Evolutionary conservation across 2,797 vertebrate genomes (phyloP), one percentile per base, ranked within the genome.

Genomic region (Tapera naevia): DNA sequence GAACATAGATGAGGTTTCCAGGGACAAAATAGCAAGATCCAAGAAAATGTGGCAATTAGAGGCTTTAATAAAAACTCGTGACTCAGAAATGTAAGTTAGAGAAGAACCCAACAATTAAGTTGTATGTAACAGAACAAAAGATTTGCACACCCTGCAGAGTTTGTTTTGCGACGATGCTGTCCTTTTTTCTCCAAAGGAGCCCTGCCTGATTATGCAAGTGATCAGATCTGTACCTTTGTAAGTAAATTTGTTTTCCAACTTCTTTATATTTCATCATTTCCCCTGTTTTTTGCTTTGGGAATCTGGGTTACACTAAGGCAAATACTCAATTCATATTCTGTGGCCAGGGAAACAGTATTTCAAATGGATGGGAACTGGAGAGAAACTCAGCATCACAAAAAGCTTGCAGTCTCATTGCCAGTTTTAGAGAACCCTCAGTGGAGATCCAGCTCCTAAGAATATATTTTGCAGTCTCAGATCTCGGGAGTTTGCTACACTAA

Each of bases 61-160:
- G 32, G 2, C 56, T 61, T 93, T 86, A 88, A 56, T 91, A 81
- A 91, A 88, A 93, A 61, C 76, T 70, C 83, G 51, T 89, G 3
- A 80, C 53, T 91, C 87, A 88, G 66, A 91, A 93, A 89, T 72
- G 21, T 17, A 79, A 86, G 62, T 92, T 88, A 88, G 82, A 90
- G 56, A 69, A 70, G 73, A 95, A 93, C 21, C 32, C 60, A 53
- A 48, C 56, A 85, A 87, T 91, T 88, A 81, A 91, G 62, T 88
- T 94, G 64, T 80, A 82, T 53, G 13, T 60, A 90, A 61, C 51
- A 76, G 70, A 95, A 87, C 62, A 95, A 88, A 94, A 79, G 48
- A 70, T 28, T 76, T 75, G 27, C 46, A 93, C 75, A 73, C 28
- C 28, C 62, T 37, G 14, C 30, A 58, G 85, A 61, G 24, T 86